Percentiles rank a stretch among this genome's conserved stretches.
These are phyloP conservation scores for Polietes domitor DNA, from an alignment of 2,888 invertebrate genomes.

Conservation along the genomic window DNA sequence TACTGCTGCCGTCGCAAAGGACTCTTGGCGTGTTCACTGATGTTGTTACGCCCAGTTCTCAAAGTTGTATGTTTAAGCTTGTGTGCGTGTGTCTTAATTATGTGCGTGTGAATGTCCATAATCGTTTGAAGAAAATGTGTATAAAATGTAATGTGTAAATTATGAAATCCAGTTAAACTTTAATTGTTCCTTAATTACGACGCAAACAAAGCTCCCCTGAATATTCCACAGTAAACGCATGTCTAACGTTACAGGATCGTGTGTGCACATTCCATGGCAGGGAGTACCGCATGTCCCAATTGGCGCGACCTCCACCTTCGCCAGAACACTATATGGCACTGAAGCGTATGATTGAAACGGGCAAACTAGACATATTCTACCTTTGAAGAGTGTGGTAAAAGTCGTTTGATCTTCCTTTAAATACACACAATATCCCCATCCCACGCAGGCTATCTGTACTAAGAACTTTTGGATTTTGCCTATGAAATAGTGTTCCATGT, in stretches of 20 bases:
- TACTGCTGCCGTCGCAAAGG: not conserved
- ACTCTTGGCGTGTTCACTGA: not conserved
- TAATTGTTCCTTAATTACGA: not conserved
- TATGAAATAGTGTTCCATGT: not conserved
- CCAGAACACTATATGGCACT: constrained; percentile 77
- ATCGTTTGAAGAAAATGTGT: not conserved
- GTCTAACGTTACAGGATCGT: constrained; percentile 75
- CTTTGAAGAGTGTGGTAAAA: constrained; percentile 69
- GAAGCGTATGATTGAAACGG: constrained; percentile 78
- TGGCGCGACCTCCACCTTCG: constrained; percentile 77
- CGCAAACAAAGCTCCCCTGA: not conserved
- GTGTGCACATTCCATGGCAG: constrained; percentile 76
- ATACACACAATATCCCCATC: not conserved
- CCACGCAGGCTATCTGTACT: not conserved
- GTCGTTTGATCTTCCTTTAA: not conserved
- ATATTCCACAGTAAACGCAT: constrained; percentile 12
- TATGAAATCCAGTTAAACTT: constrained; percentile 6
- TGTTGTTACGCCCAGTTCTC: not conserved
- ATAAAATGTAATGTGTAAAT: constrained; percentile 1
- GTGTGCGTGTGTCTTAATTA: not conserved
- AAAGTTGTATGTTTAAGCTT: not conserved
- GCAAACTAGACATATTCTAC: constrained; percentile 76
- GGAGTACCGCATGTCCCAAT: constrained; percentile 76
- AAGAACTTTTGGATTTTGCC: constrained; percentile 21
- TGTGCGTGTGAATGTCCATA: not conserved